Base-by-base conservation (phyloP, 2,797 vertebrate species). In the Poeciliopsis paucimaculata region DNA sequence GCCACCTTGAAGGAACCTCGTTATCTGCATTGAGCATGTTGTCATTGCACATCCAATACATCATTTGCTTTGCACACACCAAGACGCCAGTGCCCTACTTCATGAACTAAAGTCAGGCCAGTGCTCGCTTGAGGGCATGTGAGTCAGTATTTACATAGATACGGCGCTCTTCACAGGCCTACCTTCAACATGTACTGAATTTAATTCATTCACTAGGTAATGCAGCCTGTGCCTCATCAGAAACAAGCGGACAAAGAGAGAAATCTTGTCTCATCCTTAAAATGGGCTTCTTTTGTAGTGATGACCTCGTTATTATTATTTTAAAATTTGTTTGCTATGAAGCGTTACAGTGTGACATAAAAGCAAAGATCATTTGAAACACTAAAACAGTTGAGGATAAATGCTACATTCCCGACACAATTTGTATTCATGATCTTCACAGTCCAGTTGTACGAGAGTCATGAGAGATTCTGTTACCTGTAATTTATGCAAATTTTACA, bases 91-190 rank as follows among this genome's bases (percentile, higher is more conserved):
- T 90, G 92, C 81, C 89, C 88, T 87, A 90, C 86, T 92, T 93
- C 83, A 86, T 81, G 47, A 79, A 79, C 77, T 55, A 80, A 89
- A 92, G 88, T 85, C 83, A 76, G 82, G 82, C 83, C 78, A 76
- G 81, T 80, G 75, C 84, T 78, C 43, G 77, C 85, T 87, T 72
- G 13, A 77, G 80, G 92, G 82, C 77, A 72, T 53, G 39, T 87
- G 90, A 92, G 86, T 90, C 87, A 88, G 70, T 85, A 81, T 86
- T 88, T 90, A 90, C 82, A 85, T 79, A 90, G 86, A 85, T 79
- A 47, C 75, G 78, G 73, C 73, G 36, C 84, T 91, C 77, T 88
- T 90, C 83, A 84, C 49, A 85, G 28, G 71, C 84, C 81, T 84
- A 73, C 87, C 81, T 87, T 87, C 86, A 68, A 74, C 82, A 75